Conservation (phyloP, 2,113 vertebrate species). For the Corythoichthys haematopterus region DNA sequence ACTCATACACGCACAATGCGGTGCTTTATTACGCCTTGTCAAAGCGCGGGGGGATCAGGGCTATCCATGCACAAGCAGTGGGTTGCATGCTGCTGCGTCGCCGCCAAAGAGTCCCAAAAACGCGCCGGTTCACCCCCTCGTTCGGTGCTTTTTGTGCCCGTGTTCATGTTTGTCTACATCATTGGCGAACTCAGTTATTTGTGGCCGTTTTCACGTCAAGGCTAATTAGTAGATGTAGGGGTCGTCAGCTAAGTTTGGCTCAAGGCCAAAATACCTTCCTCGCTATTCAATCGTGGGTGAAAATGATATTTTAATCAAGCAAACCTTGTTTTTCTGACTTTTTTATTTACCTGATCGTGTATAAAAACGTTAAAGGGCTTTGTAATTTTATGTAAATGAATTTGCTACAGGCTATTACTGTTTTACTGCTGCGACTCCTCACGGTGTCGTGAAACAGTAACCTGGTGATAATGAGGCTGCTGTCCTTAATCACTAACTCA, state of each 20-base stretch:
- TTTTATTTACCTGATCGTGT: too few species aligned
- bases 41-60: slow-evolving; percentile 65
- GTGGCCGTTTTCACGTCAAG: slow-evolving; percentile 58
- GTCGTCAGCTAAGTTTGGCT: too few species aligned
- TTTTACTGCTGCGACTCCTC: too few species aligned
- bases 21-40: slow-evolving; percentile 73
- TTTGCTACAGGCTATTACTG: too few species aligned
- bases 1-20: slow-evolving; percentile 8
- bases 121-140: slow-evolving; percentile 34
- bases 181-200: slow-evolving; percentile 38
- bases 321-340: too few species aligned
- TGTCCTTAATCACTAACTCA: too few species aligned
- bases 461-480: too few species aligned
- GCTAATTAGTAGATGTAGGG: slow-evolving; percentile 47
- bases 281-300: too few species aligned
- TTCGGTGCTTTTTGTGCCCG: slow-evolving; percentile 33
- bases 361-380: too few species aligned
- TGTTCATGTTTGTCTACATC: slow-evolving; percentile 43
- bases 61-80: slow-evolving; percentile 61
- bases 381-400: too few species aligned
- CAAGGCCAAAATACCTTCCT: slow-evolving; percentile 25
- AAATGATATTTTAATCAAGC: too few species aligned
- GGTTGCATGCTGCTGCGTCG: slow-evolving; percentile 46
- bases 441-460: too few species aligned
- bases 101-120: slow-evolving; percentile 60